These are phyloP conservation scores for Dastarcus helophoroides DNA, from an alignment of 2,888 invertebrate genomes.

Conservation along the genomic window DNA sequence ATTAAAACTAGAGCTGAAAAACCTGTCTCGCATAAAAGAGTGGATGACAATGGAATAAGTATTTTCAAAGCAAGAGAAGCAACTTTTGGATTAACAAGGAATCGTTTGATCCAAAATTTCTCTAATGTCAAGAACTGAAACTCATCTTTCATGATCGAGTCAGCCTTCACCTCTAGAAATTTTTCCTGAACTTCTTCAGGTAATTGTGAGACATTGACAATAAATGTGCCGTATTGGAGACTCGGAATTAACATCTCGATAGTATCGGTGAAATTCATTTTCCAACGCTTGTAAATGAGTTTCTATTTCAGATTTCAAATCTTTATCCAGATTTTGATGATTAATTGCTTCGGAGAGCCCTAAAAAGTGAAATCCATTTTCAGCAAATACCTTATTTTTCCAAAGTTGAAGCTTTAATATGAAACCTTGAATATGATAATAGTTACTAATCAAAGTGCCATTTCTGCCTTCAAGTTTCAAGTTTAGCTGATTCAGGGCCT, in stretches of 20 bases:
- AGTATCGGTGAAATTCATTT: conserved; percentile 8
- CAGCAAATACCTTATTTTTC: conserved; percentile 6
- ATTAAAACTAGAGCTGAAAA: conserved; percentile 9
- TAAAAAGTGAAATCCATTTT: conserved; percentile 2
- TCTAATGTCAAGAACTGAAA: conserved; percentile 10
- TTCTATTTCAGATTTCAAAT: conserved; percentile 4
- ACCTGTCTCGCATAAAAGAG: conserved; percentile 6
- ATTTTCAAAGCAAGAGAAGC: conserved; percentile 5
- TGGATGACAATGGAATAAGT: conserved; percentile 5
- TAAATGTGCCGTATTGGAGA: conserved; percentile 13
- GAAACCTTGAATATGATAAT: conserved; percentile 7
- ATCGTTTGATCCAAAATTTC: conserved; percentile 12
- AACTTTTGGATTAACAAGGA: conserved; percentile 9
- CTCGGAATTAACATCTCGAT: conserved; percentile 6
- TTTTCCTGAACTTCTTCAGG: conserved; percentile 12
- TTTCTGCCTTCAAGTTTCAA: conserved; percentile 7
- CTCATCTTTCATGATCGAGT: conserved; percentile 11
- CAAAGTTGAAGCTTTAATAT: conserved; percentile 8
- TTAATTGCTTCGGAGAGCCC: not conserved
- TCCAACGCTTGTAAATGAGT: conserved; percentile 9
- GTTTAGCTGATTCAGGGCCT: conserved; percentile 9
- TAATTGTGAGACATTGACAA: conserved; percentile 7
- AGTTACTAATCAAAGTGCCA: conserved; percentile 7
- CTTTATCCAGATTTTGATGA: too few relatives aligned
- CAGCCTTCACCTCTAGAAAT: too few relatives aligned